Evolutionary conservation across 2,888 invertebrate genomes (phyloP).

Genomic region (Cheilosia soror): DNA sequence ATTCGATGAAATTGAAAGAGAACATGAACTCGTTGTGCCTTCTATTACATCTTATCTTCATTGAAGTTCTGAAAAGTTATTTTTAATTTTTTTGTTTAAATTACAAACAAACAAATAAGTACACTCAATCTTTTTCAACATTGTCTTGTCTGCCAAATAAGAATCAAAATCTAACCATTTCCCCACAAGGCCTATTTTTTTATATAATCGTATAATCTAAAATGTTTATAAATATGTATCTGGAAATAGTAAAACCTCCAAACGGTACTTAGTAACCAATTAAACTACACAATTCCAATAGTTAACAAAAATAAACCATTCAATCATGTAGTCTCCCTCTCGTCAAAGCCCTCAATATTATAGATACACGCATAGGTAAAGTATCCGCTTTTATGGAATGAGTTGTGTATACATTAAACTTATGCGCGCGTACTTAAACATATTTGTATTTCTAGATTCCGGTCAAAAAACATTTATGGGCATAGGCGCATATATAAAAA

Average conservation of each 20-base stretch:
- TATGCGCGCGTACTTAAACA: slow-evolving; percentile 8
- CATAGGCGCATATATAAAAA: slow-evolving; percentile 19
- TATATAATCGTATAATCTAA: too few relatives aligned
- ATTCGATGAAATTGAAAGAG: too few relatives aligned
- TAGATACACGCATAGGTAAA: neutral
- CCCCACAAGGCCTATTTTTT: neutral
- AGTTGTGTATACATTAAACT: neutral
- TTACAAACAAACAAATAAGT: too few relatives aligned
- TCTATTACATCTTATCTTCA: too few relatives aligned
- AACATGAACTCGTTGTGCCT: too few relatives aligned
- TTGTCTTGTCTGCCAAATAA: neutral
- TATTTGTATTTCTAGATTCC: slow-evolving; percentile 61
- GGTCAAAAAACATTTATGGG: slow-evolving; percentile 55
- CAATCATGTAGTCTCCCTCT: slow-evolving; percentile 14
- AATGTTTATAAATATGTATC: slow-evolving; percentile 1
- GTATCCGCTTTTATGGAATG: slow-evolving; percentile 55
- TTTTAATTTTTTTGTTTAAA: too few relatives aligned
- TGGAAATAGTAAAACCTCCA: neutral
- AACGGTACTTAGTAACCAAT: slow-evolving; percentile 18
- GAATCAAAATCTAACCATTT: neutral
- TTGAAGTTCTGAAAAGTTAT: too few relatives aligned
- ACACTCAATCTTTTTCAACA: neutral
- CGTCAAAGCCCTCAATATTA: slow-evolving; percentile 31
- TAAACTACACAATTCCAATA: slow-evolving; percentile 3
- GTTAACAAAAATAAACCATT: slow-evolving; percentile 42